Conservation (phyloP, 2,797 vertebrate genomes). For the Myoxocephalus aenaeus region DNA sequence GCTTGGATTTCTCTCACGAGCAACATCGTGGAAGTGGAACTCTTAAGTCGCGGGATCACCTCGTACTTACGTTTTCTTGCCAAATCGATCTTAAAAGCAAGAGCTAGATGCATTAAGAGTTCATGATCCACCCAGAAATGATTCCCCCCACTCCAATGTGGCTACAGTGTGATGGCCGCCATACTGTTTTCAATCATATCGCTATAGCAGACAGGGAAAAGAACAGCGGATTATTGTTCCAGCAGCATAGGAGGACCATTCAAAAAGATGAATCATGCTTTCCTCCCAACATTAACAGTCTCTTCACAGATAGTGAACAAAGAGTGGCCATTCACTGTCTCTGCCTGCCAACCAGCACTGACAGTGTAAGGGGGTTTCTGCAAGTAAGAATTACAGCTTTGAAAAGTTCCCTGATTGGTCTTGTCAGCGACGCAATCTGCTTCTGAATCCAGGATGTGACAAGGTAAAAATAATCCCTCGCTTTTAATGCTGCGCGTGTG, state of each 20-base stretch:
- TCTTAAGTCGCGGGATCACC: background rate
- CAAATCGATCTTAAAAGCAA: constrained; percentile 25
- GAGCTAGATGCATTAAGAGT: constrained; percentile 14
- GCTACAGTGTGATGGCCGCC: constrained; percentile 18
- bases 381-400: constrained; percentile 33
- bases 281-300: constrained; percentile 42
- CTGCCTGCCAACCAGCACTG: constrained; percentile 35
- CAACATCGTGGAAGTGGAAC: background rate
- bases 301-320: constrained; percentile 44
- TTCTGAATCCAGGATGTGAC: constrained; percentile 45
- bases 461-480: constrained; percentile 58
- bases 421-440: constrained; percentile 46
- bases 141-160: constrained; percentile 22
- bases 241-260: constrained; percentile 57
- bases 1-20: background rate
- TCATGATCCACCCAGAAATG: constrained; percentile 34
- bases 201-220: constrained; percentile 30
- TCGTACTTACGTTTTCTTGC: background rate
- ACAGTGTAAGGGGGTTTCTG: constrained; percentile 13
- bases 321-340: constrained; percentile 44
- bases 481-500: constrained; percentile 48
- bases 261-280: constrained; percentile 64
- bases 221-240: constrained; percentile 53
- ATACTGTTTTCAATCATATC: constrained; percentile 48
- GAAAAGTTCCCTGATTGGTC: constrained; percentile 32